These are phyloP conservation scores for Polydrusus tereticollis DNA, from an alignment of 2,888 invertebrate species.

Conservation along the genomic window DNA sequence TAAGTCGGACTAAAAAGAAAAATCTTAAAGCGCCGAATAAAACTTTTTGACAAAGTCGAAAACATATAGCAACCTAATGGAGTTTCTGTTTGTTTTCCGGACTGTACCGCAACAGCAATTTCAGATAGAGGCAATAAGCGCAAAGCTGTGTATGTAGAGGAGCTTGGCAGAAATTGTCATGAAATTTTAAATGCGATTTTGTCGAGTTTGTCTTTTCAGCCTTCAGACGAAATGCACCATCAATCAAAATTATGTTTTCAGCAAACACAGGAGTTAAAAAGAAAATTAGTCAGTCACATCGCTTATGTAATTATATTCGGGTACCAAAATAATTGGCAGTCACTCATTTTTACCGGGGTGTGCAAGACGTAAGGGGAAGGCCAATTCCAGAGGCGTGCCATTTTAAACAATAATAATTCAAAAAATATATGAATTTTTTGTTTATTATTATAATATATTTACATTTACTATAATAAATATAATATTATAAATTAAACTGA, in stretches of 20 bases:
- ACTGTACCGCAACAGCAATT: slow-evolving; percentile 44
- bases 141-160: slow-evolving; percentile 40
- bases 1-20: slow-evolving; percentile 23
- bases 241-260: neutral
- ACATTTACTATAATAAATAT: no score
- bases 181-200: slow-evolving; percentile 40
- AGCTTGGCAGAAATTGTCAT: slow-evolving; percentile 38
- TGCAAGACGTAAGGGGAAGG: no score
- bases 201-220: slow-evolving; percentile 38
- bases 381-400: no score
- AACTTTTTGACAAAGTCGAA: slow-evolving; percentile 44
- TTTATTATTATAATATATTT: no score
- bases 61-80: slow-evolving; percentile 44
- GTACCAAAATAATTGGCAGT: no score
- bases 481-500: no score
- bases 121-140: slow-evolving; percentile 46
- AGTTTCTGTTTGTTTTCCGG: slow-evolving; percentile 44
- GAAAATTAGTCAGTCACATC: neutral
- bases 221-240: neutral
- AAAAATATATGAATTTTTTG: no score
- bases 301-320: no score
- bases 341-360: no score
- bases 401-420: no score
- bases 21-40: slow-evolving; percentile 26
- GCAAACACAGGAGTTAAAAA: neutral